Evolutionary conservation across 2,888 invertebrate species (phyloP), one percentile per base, ranked within the genome.

Genomic region (Apeira syringaria): DNA sequence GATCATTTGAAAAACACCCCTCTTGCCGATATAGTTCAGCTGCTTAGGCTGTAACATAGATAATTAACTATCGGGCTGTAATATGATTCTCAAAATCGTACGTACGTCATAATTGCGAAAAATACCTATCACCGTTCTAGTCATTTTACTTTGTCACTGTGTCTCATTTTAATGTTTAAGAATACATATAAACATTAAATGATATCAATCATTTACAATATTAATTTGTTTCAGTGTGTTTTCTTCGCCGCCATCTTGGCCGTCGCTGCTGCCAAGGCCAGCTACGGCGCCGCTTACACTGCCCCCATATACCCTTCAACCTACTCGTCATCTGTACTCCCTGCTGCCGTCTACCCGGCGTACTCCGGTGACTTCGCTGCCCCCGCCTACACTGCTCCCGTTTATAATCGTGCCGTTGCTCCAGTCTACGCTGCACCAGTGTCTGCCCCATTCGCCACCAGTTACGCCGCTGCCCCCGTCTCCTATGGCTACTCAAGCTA

Each of bases 191-290:
- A n/a, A n/a, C n/a, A n/a, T n/a, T n/a, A n/a, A n/a, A n/a, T n/a
- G n/a, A n/a, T n/a, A n/a, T n/a, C n/a, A n/a, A n/a, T n/a, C n/a
- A n/a, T n/a, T n/a, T n/a, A n/a, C n/a, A n/a, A 4, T 15, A 15
- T 15, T 3, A 15, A 3, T 15, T 3, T 35, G 36, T 28, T 67
- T 69, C 59, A 78, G 77, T 62, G 48, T 42, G 28, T 72, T 42
- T 49, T 68, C 36, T 52, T 75, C 37, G 59, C 65, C 50, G 60
- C 68, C 47, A 48, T 72, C 44, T 48, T 75, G 73, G 68, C 84
- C 64, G 17, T 85, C 61, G 50, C 80, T 64, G 57, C 80, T 66
- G 70, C 80, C 64, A 60, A 80, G 68, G 68, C 85, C 64, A 39
- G 47, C 33, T 38, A 34, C 9, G 51, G 41, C 29, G 6, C n/a